phyloP scores from a whole-genome alignment of 2,888 invertebrate genomes.

The Drosophila vallismaia region DNA sequence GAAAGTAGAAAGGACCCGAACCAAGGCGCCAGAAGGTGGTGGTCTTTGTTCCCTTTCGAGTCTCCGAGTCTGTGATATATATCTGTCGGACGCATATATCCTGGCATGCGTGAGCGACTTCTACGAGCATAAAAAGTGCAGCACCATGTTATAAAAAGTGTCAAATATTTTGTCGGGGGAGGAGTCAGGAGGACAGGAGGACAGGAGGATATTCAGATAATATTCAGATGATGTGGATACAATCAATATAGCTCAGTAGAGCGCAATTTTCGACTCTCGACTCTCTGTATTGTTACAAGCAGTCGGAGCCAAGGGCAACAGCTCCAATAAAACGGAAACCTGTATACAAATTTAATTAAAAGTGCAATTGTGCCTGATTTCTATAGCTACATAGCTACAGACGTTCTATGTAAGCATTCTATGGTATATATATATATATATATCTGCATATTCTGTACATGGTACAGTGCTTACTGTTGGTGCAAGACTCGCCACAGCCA shows the following conservation, averaged over 20 bases:
- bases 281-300: background rate
- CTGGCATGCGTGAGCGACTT: constrained; percentile 27
- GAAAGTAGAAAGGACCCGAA: background rate
- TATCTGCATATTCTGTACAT: background rate
- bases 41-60: constrained; percentile 16
- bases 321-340: constrained; percentile 32
- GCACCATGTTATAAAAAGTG: constrained; percentile 43
- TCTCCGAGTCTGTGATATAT: constrained; percentile 31
- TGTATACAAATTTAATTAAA: constrained; percentile 65
- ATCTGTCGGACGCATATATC: constrained; percentile 23
- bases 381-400: constrained; percentile 8
- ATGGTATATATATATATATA: constrained; percentile 3
- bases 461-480: background rate
- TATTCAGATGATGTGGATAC: background rate
- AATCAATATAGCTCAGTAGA: background rate
- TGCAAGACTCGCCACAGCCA: constrained; percentile 28
- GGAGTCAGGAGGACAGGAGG: background rate
- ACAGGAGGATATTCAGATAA: no score
- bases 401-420: constrained; percentile 10
- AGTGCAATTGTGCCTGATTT: constrained; percentile 54
- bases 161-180: constrained; percentile 23
- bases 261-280: background rate
- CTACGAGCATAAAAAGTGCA: constrained; percentile 62
- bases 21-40: constrained; percentile 5
- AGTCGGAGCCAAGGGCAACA: constrained; percentile 4